These are phyloP conservation scores for Neostethus bicornis DNA, from an alignment of 2,797 vertebrate genomes.

Conservation along the genomic window DNA sequence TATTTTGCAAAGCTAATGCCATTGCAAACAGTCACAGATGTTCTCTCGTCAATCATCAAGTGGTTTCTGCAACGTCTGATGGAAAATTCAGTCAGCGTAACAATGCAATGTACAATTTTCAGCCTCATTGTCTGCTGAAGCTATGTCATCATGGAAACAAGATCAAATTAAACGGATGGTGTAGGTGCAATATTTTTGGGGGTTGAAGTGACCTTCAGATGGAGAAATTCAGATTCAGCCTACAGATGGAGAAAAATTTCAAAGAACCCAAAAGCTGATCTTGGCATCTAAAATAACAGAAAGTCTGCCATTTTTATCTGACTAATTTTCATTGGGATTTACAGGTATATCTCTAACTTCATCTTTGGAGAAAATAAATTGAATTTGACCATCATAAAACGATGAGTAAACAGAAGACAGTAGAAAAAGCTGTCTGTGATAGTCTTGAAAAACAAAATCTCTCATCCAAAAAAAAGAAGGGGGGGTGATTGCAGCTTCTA, in stretches of 20 bases:
- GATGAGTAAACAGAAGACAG: constrained; percentile 39
- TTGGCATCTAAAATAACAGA: neutral
- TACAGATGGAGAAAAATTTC: too few relatives aligned
- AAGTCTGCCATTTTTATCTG: neutral
- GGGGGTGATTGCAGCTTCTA: constrained; percentile 28
- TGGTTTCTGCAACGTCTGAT: constrained; percentile 16
- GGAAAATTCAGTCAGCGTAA: constrained; percentile 35
- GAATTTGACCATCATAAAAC: constrained; percentile 24
- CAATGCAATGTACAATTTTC: constrained; percentile 27
- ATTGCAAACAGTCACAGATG: constrained; percentile 1
- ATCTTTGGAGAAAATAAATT: constrained; percentile 16
- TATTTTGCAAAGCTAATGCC: constrained; percentile 19
- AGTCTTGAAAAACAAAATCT: constrained; percentile 39
- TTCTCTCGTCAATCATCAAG: constrained; percentile 23
- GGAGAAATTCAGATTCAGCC: constrained; percentile 23
- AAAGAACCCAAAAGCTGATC: neutral
- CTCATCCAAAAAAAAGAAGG: too few relatives aligned
- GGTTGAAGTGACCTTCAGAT: too few relatives aligned
- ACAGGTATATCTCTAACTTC: constrained; percentile 1
- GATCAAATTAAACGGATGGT: too few relatives aligned
- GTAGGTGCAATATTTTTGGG: too few relatives aligned
- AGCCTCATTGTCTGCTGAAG: constrained; percentile 29
- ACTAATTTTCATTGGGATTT: neutral
- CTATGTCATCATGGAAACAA: too few relatives aligned
- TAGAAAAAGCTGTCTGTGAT: constrained; percentile 26